These are phyloP conservation scores for Hirtodrosophila confusa DNA, from an alignment of 2,888 invertebrate species.

Conservation along the genomic window DNA sequence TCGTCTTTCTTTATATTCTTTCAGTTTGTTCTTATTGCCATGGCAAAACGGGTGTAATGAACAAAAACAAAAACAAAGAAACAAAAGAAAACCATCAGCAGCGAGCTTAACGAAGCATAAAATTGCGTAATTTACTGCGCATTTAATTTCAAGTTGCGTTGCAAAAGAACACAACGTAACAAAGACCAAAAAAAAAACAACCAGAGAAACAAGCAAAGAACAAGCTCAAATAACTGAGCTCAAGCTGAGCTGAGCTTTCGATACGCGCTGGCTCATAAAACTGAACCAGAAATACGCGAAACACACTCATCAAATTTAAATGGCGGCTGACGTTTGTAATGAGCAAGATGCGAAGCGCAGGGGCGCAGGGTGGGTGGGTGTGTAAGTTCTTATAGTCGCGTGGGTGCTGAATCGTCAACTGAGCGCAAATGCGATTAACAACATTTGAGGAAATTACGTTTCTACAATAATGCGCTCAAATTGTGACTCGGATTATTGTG, in stretches of 20 bases:
- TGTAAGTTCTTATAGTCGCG: slow-evolving; percentile 19
- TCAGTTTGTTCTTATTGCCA: slow-evolving; percentile 15
- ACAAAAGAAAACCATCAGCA: slow-evolving; percentile 30
- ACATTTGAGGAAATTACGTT: slow-evolving; percentile 28
- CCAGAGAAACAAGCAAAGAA: slow-evolving; percentile 23
- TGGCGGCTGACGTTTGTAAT: slow-evolving; percentile 52
- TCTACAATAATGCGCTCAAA: slow-evolving; percentile 21
- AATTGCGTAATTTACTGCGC: slow-evolving; percentile 77
- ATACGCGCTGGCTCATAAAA: slow-evolving; percentile 26
- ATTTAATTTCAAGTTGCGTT: slow-evolving; percentile 69
- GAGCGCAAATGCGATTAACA: slow-evolving; percentile 25
- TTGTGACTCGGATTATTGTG: slow-evolving; percentile 8
- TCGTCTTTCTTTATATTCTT: slow-evolving; percentile 14
- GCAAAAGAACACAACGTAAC: slow-evolving; percentile 51
- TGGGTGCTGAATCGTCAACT: slow-evolving; percentile 30
- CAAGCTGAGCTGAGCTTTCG: slow-evolving; percentile 42
- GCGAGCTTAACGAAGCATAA: slow-evolving; percentile 71
- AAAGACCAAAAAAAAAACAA: slow-evolving; percentile 14
- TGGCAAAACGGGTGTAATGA: slow-evolving; percentile 1
- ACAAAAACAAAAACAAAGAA: slow-evolving; percentile 17
- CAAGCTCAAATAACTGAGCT: slow-evolving; percentile 44
- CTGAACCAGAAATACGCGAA: slow-evolving; percentile 25
- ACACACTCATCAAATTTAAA: slow-evolving; percentile 32
- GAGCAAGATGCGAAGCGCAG: slow-evolving; percentile 26
- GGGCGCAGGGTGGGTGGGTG: neutral